Evolutionary conservation across 2,888 invertebrate genomes (phyloP).

Genomic region (Caenorhabditis becei): DNA sequence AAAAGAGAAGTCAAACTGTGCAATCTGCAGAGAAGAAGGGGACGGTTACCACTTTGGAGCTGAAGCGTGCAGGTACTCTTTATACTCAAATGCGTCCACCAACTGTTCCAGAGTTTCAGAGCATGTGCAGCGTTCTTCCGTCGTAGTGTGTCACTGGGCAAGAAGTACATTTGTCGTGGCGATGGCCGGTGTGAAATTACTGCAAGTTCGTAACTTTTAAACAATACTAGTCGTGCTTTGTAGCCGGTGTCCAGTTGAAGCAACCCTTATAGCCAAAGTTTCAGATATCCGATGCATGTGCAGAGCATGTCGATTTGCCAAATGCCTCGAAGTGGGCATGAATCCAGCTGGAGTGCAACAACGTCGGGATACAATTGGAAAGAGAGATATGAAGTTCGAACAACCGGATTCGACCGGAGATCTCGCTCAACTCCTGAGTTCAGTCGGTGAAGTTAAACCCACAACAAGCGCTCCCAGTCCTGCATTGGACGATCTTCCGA

Average conservation of each 20-base stretch:
- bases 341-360: conserved; percentile 56
- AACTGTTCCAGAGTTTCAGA: too few relatives aligned
- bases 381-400: conserved; percentile 23
- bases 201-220: conserved; percentile 37
- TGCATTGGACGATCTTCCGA: conserved; percentile 11
- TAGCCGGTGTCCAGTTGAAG: too few relatives aligned
- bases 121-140: conserved; percentile 62
- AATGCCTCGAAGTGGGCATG: conserved; percentile 55
- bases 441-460: background rate
- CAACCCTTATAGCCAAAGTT: background rate
- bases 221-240: background rate
- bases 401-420: background rate
- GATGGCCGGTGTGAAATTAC: conserved; percentile 47
- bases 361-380: conserved; percentile 51
- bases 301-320: conserved; percentile 45
- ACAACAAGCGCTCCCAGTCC: background rate
- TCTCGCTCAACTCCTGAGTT: background rate
- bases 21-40: conserved; percentile 52
- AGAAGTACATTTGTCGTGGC: conserved; percentile 37
- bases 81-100: too few relatives aligned
- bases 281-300: conserved; percentile 58
- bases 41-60: conserved; percentile 61
- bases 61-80: conserved; percentile 53
- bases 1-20: conserved; percentile 30
- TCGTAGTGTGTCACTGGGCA: conserved; percentile 46